Percentiles rank a stretch among this genome's conserved stretches.
phyloP scores from a whole-genome alignment of 2,797 vertebrate species.

The Clamator glandarius region DNA sequence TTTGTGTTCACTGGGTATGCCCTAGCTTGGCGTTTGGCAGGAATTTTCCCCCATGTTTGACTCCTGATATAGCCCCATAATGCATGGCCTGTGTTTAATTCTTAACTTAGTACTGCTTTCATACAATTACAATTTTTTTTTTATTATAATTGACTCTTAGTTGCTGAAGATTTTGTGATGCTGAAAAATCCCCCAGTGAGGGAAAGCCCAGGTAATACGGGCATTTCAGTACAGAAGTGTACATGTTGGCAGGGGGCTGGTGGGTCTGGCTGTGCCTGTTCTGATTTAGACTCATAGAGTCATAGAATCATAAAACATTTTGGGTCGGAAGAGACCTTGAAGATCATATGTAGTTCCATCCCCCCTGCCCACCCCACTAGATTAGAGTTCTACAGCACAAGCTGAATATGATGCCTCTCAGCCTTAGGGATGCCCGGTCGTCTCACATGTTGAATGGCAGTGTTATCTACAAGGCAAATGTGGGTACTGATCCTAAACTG shows the following conservation, averaged over 20 bases:
- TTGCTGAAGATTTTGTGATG: background rate
- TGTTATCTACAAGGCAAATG: background rate
- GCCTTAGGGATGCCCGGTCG: background rate
- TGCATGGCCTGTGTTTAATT: background rate
- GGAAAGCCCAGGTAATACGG: background rate
- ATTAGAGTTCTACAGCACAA: background rate
- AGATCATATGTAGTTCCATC: too few species aligned
- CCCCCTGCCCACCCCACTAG: too few species aligned
- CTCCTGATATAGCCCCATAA: background rate
- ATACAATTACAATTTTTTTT: background rate
- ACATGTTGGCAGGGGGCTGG: background rate
- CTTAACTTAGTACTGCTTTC: background rate
- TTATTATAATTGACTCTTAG: background rate
- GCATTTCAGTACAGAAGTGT: background rate
- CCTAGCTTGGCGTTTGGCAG: background rate
- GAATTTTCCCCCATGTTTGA: background rate
- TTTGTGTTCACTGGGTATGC: background rate
- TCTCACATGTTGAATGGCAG: background rate
- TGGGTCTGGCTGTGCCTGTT: accelerated
- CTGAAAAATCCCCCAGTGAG: background rate
- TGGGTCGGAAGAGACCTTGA: too few species aligned
- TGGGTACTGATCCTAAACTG: background rate
- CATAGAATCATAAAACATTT: too few species aligned
- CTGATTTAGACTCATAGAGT: background rate
- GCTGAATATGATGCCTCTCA: background rate